Percentiles rank a stretch among this genome's conserved stretches.
Conservation (phyloP, 2,888 invertebrate species). For the Chorisops tibialis region DNA sequence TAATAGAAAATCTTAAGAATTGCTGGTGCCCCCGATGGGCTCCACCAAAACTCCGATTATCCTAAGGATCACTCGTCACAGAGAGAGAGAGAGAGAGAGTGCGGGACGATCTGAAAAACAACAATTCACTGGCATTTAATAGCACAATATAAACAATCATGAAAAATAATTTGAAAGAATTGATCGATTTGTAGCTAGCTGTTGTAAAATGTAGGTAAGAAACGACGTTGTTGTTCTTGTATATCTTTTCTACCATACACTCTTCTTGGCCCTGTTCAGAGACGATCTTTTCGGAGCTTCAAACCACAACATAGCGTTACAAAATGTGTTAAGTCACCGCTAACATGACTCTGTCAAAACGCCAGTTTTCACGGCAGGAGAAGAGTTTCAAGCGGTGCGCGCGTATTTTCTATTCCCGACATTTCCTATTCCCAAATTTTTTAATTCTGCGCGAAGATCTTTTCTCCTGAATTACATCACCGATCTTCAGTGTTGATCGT, state of each 20-base stretch:
- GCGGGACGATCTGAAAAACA: not conserved
- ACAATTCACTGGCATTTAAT: constrained; percentile 23
- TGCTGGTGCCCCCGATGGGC: not conserved
- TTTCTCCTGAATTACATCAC: no score
- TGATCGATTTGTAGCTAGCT: constrained; percentile 31
- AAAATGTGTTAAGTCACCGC: constrained; percentile 36
- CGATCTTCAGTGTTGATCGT: no score
- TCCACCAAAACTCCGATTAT: not conserved
- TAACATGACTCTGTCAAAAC: constrained; percentile 37
- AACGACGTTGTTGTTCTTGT: not conserved
- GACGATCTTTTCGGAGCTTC: no score
- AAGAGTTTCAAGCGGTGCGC: not conserved
- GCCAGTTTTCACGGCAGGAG: constrained; percentile 33
- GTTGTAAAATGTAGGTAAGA: constrained; percentile 14
- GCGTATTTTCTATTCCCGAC: not conserved
- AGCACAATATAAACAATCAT: constrained; percentile 31
- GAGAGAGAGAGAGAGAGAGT: not conserved
- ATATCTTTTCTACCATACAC: not conserved
- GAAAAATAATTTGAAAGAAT: constrained; percentile 30
- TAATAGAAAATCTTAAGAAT: constrained; percentile 9
- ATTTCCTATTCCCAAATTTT: no score
- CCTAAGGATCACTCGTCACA: no score
- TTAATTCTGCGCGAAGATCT: no score
- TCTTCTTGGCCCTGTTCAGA: not conserved
- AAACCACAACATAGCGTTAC: constrained; percentile 33